phyloP scores from a whole-genome alignment of 2,113 vertebrate genomes.

The Nycticorax nycticorax region DNA sequence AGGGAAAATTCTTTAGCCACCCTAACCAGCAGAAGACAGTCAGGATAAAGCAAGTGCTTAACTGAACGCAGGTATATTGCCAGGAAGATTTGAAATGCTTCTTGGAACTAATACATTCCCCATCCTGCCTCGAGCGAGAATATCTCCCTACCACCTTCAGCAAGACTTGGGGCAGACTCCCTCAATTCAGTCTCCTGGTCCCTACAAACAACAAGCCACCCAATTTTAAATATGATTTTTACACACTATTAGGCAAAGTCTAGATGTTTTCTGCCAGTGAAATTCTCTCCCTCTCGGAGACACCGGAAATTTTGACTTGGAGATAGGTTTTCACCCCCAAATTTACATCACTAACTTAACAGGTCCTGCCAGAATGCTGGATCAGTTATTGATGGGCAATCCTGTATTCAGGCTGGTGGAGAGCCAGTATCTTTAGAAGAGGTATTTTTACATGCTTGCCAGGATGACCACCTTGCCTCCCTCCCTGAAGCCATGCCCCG shows the following conservation, averaged over 20 bases:
- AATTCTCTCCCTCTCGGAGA: background rate
- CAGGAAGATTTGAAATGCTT: background rate
- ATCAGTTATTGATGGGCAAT: background rate
- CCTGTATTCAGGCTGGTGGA: background rate
- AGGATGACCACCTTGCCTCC: background rate
- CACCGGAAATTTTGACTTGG: background rate
- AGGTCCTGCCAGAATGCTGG: background rate
- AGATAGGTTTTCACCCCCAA: background rate
- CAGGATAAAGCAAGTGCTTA: background rate
- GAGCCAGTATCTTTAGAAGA: background rate
- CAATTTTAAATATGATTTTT: background rate
- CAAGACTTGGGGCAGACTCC: background rate
- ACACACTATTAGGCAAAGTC: background rate
- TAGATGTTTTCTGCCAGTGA: background rate
- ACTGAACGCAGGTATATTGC: background rate
- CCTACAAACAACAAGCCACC: background rate
- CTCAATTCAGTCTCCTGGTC: background rate
- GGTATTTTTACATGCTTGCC: background rate
- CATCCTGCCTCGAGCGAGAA: background rate
- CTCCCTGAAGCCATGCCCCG: background rate
- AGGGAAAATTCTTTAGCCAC: background rate
- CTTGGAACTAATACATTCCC: background rate
- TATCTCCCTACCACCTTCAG: background rate
- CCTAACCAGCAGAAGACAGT: background rate
- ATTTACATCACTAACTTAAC: background rate